Evolutionary conservation across 2,888 invertebrate species (phyloP), one percentile per base, ranked within the genome.

Genomic region (Drosophila antonietae): DNA sequence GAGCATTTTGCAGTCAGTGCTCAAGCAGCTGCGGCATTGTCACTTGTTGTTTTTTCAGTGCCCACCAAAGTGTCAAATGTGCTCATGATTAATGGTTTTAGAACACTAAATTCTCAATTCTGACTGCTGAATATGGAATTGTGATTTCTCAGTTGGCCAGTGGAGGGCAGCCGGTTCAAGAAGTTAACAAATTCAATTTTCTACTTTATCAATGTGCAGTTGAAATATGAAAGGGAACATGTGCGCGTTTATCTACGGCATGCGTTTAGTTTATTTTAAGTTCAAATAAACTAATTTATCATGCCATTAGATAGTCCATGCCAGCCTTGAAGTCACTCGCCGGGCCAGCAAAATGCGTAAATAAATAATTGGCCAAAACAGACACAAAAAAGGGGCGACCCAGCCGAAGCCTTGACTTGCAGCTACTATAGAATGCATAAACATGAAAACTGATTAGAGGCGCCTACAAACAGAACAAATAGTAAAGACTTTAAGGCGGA

Each of bases 171-270:
- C 41, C 67, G 65, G 71, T 75, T 78, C 75, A 71, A 87, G 82
- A 83, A 81, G 73, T 84, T 78, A 81, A 85, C 85, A 73, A 73
- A 84, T 69, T 80, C 72, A 83, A 78, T 84, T 84, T 86, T 84
- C 89, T 88, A 84, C 87, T 75, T 84, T 76, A 88, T 88, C 89
- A 86, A 78, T 80, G 66, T 84, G 81, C 84, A 87, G 67, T 56
- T 59, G 33, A 85, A 78, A 86, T 83, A 86, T 84, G 84, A 84
- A 84, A 86, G 87, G 84, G 75, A 69, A 61, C 71, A 51, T 56
- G 56, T 66, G 55, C 49, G 51, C 66, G 58, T 70, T 66, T 64
- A 70, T 68, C 57, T 60, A 18, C 49, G 59, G 46, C 39, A 43
- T 64, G 41, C 51, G 41, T 52, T 73, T 63, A 69, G 86, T 78